These are phyloP conservation scores for Cheirogaleus medius DNA, from an alignment of 2,113 vertebrate species.

Conservation along the genomic window DNA sequence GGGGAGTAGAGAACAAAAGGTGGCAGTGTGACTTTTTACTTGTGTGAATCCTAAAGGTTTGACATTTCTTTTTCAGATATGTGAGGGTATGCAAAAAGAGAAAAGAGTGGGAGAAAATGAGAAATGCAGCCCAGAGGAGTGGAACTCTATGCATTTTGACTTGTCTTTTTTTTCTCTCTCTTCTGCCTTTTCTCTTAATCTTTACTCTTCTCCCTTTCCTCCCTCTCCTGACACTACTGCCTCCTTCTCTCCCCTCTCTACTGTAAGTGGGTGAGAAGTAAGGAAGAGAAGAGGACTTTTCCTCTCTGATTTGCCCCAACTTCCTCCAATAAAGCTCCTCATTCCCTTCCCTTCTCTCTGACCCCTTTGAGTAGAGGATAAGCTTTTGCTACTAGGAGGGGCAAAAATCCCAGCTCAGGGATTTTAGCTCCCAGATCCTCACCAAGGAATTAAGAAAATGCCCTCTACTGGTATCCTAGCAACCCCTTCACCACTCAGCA, in stretches of 20 bases:
- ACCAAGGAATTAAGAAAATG: slow-evolving; percentile 80
- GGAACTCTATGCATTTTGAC: slow-evolving; percentile 12
- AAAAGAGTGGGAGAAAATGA: slow-evolving; percentile 56
- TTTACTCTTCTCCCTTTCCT: not conserved
- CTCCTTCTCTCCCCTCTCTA: not conserved
- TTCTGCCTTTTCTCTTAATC: not conserved
- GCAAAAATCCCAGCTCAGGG: slow-evolving; percentile 2
- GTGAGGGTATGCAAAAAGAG: slow-evolving; percentile 37
- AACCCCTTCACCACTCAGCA: slow-evolving; percentile 73
- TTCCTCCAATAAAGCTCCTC: not conserved
- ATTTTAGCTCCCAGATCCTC: slow-evolving; percentile 26
- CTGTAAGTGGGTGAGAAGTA: not conserved
- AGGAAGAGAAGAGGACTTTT: slow-evolving; percentile 31
- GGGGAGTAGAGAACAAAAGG: slow-evolving; percentile 47
- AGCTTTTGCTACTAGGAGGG: slow-evolving; percentile 48
- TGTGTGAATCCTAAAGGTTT: slow-evolving; percentile 50
- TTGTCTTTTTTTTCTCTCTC: not conserved
- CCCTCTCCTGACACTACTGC: not conserved
- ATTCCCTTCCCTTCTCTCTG: not conserved
- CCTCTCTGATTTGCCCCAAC: not conserved
- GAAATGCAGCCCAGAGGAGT: slow-evolving; percentile 40
- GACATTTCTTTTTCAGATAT: slow-evolving; percentile 48
- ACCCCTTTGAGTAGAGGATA: slow-evolving; percentile 29
- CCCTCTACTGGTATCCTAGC: slow-evolving; percentile 83
- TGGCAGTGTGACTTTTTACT: slow-evolving; percentile 58